A percentile compares a stretch with the other conserved stretches of the same genome.
These are phyloP conservation scores for Loxodonta africana DNA, from an alignment of 2,113 vertebrate genomes.

Conservation along the genomic window DNA sequence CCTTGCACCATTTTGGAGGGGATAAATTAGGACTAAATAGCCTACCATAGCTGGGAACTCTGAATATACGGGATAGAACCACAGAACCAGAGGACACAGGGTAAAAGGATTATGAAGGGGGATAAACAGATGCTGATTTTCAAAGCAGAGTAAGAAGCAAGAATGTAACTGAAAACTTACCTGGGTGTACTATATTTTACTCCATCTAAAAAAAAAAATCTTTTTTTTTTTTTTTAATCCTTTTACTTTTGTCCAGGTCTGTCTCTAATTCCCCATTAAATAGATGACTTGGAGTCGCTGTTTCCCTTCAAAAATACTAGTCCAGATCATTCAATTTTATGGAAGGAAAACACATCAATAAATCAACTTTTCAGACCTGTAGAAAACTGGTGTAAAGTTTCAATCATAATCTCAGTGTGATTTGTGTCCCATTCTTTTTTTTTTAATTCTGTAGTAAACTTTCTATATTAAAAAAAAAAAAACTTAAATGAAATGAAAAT, in stretches of 20 bases:
- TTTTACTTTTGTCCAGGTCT: neutral
- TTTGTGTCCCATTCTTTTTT: conserved; percentile 59
- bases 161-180: neutral
- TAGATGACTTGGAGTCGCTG: neutral
- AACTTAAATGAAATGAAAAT: conserved; percentile 62
- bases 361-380: neutral
- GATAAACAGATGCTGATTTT: neutral
- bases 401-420: conserved; percentile 60
- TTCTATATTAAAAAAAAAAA: too few relatives aligned
- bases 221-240: too few relatives aligned
- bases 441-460: conserved; percentile 65
- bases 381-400: neutral
- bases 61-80: neutral
- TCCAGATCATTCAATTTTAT: neutral
- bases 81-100: neutral
- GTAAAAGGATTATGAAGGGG: neutral
- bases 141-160: neutral
- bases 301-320: neutral
- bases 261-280: neutral
- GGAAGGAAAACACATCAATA: neutral
- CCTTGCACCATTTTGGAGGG: neutral
- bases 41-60: neutral
- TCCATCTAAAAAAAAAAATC: neutral
- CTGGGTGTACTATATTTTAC: neutral
- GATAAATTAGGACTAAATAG: neutral